Evolutionary conservation across 2,797 vertebrate species (phyloP), one percentile per base, ranked within the genome.

Genomic region (Lutjanus campechanus): DNA sequence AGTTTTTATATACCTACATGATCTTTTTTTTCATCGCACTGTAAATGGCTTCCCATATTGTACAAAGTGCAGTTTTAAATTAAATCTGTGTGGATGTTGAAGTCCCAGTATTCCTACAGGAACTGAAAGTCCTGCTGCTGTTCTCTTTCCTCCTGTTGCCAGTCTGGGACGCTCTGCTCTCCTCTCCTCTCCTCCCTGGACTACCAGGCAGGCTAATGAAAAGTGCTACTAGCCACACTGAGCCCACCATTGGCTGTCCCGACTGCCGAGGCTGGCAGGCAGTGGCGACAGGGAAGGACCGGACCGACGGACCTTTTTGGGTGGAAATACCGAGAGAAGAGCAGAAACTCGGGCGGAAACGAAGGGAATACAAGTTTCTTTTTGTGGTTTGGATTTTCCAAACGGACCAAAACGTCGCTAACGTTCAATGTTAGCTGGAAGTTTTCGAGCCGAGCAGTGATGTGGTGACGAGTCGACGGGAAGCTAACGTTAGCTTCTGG

Each of bases 381-480:
- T 41, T 25, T 9, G 3, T 4, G 8, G 19, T 58, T 73, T 79
- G 82, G 81, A 50, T 55, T 79, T 46, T 61, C 8, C 59, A 54
- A 41, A 65, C 58, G 73, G 75, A 85, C 20, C 3, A 3, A 59
- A 44, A 64, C 17, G 40, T 60, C 50, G 76, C 69, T 64, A 53
- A 61, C 69, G 69, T 61, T 55, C 53, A 55, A 20, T 51, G 81
- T 77, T 70, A 19, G 78, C 86, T 85, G 79, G 88, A 92, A 93
- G 89, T 93, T 85, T 87, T 46, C 47, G 72, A 79, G 63, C 22
- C 59, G 73, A 73, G 53, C 82, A 43, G 76, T 73, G 92, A 92
- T 93, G 92, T 93, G 94, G 92, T 94, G 94, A 95, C 94, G 92
- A 77, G 61, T 58, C 79, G 67, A 87, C 85, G 79, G 85, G 89